Evolutionary conservation across 2,797 vertebrate genomes (phyloP).

Genomic region (Oryzias sinensis): DNA sequence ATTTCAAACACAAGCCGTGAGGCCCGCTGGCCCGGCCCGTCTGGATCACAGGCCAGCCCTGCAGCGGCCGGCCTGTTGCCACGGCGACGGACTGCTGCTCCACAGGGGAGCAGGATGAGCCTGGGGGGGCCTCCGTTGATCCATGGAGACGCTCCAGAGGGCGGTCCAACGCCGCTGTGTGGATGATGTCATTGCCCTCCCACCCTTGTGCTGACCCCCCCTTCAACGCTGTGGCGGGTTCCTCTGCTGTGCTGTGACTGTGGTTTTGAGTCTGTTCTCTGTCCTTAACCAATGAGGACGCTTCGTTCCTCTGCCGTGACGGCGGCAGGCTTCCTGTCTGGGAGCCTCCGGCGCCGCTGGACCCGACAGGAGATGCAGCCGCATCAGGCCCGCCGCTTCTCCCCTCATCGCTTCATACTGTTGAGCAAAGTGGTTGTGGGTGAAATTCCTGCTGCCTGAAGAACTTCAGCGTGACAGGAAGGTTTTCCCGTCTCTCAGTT

Average conservation of each 20-base stretch:
- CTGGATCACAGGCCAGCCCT: constrained; percentile 44
- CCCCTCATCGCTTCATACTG: constrained; percentile 59
- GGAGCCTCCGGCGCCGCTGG: no score
- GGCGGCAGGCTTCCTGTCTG: no score
- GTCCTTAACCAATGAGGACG: constrained; percentile 56
- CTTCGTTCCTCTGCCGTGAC: constrained; percentile 60
- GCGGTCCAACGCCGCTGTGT: constrained; percentile 28
- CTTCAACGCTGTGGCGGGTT: constrained; percentile 32
- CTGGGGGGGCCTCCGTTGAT: constrained; percentile 7
- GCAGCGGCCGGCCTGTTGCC: constrained; percentile 15
- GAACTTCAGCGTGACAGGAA: constrained; percentile 64
- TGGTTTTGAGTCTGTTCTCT: constrained; percentile 67
- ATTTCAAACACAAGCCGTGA: constrained; percentile 98
- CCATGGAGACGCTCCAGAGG: constrained; percentile 21
- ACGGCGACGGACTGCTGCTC: constrained; percentile 4
- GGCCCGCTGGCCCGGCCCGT: constrained; percentile 26
- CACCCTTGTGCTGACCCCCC: constrained; percentile 42
- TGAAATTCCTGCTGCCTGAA: constrained; percentile 51
- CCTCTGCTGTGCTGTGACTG: neutral
- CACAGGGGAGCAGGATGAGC: neutral
- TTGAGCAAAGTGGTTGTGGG: constrained; percentile 47
- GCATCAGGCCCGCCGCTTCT: constrained; percentile 35
- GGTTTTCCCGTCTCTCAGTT: constrained; percentile 32
- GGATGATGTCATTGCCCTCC: constrained; percentile 55
- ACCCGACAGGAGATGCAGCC: no score